Percentiles rank a stretch among this genome's conserved stretches.
phyloP scores from a whole-genome alignment of 1,140 invertebrate genomes.

The Cryptotermes secundus region DNA sequence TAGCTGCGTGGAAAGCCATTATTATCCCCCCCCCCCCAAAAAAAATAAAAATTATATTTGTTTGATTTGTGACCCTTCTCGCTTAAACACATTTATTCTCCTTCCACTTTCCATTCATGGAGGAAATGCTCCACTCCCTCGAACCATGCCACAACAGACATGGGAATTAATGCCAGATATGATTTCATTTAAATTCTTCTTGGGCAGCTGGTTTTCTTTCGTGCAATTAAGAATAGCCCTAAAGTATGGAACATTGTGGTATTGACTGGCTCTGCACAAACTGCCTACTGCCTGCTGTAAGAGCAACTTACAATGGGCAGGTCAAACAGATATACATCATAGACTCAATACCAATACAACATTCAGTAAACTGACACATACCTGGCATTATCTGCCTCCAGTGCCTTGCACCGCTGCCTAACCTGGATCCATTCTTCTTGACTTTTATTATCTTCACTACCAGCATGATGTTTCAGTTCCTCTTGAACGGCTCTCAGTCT shows the following conservation, averaged over 20 bases:
- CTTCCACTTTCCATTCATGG: neutral
- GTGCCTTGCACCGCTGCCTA: neutral
- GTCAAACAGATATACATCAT: too few species aligned
- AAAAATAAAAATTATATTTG: neutral
- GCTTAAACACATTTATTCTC: neutral
- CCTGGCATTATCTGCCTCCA: conserved; percentile 20
- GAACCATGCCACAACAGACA: neutral
- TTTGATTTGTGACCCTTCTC: neutral
- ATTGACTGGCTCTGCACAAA: neutral
- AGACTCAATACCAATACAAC: too few species aligned
- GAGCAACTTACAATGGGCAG: too few species aligned
- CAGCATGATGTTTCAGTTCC: conserved; percentile 33
- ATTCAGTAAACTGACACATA: neutral
- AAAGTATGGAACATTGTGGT: neutral
- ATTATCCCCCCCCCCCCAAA: too few species aligned
- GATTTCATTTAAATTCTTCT: neutral
- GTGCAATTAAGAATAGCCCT: neutral
- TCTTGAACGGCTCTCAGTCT: conserved; percentile 34
- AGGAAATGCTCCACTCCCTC: neutral
- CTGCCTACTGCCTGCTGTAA: too few species aligned
- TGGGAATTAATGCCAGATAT: neutral
- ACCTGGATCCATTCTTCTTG: neutral
- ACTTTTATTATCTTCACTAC: conserved; percentile 25
- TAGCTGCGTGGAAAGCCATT: too few species aligned
- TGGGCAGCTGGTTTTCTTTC: neutral